These are phyloP conservation scores for Solenopsis fugax DNA, from an alignment of 1,140 invertebrate species.

Conservation along the genomic window DNA sequence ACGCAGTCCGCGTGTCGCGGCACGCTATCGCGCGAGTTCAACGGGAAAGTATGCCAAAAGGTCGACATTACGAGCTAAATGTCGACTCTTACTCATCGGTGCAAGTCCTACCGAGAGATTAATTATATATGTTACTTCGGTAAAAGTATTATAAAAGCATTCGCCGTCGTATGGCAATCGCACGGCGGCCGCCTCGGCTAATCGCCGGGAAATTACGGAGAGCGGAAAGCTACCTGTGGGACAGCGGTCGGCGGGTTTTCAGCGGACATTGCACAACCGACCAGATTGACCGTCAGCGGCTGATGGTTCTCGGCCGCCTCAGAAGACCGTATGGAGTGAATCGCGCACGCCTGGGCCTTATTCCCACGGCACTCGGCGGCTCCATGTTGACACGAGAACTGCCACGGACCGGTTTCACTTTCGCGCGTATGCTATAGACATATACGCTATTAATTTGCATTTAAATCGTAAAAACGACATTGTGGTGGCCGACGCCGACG, in stretches of 20 bases:
- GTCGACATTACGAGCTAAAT: slow-evolving; percentile 45
- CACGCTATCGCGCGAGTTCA: not conserved
- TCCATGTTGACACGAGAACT: slow-evolving; percentile 91
- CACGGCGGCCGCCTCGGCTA: not conserved
- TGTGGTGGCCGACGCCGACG: not conserved
- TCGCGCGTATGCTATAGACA: slow-evolving; percentile 77
- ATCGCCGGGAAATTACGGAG: slow-evolving; percentile 16
- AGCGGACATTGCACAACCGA: slow-evolving; percentile 87
- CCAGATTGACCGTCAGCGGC: slow-evolving; percentile 84
- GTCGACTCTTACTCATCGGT: slow-evolving; percentile 22
- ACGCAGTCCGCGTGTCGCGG: no score
- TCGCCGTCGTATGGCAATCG: not conserved
- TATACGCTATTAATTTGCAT: slow-evolving; percentile 34
- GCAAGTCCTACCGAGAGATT: slow-evolving; percentile 17
- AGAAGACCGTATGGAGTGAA: slow-evolving; percentile 80
- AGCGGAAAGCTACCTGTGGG: slow-evolving; percentile 70
- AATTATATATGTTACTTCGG: slow-evolving; percentile 26
- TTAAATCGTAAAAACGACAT: slow-evolving; percentile 19
- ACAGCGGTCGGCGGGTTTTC: slow-evolving; percentile 79
- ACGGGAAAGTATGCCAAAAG: slow-evolving; percentile 54
- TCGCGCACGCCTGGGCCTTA: slow-evolving; percentile 89
- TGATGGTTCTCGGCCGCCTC: slow-evolving; percentile 83
- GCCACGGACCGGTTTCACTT: slow-evolving; percentile 82
- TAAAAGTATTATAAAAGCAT: not conserved
- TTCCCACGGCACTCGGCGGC: slow-evolving; percentile 89